These are phyloP conservation scores for Flexamia atlantica DNA, from an alignment of 2,888 invertebrate genomes.

Conservation along the genomic window DNA sequence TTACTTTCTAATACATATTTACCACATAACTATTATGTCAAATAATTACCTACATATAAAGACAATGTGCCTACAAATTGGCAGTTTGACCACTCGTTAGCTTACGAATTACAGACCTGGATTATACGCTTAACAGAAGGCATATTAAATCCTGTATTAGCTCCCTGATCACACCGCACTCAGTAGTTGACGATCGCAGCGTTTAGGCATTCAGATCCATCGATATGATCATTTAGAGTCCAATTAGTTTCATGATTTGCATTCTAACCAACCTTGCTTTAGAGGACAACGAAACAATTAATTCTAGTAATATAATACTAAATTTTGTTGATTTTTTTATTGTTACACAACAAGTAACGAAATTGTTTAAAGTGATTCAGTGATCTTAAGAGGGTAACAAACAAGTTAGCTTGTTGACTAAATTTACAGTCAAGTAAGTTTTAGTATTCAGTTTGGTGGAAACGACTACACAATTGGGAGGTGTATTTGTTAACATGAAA, in stretches of 20 bases:
- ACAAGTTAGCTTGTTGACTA: too few species aligned
- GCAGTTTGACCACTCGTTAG: too few species aligned
- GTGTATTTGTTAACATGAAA: too few species aligned
- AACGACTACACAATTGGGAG: too few species aligned
- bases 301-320: too few species aligned
- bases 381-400: too few species aligned
- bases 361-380: too few species aligned
- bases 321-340: too few species aligned
- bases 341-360: too few species aligned
- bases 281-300: too few species aligned
- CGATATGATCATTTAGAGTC: not conserved
- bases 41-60: not conserved
- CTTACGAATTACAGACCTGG: not conserved
- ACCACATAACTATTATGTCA: not conserved
- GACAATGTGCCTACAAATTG: not conserved
- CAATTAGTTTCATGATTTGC: conserved; percentile 4
- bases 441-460: too few species aligned
- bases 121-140: not conserved
- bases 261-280: not conserved
- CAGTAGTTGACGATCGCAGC: not conserved
- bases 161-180: not conserved
- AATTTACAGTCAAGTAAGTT: too few species aligned
- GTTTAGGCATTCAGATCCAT: not conserved
- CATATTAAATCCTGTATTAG: not conserved
- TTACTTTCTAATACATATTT: not conserved